Conservation (phyloP, 2,113 vertebrate species). For the Ailurus styani region DNA sequence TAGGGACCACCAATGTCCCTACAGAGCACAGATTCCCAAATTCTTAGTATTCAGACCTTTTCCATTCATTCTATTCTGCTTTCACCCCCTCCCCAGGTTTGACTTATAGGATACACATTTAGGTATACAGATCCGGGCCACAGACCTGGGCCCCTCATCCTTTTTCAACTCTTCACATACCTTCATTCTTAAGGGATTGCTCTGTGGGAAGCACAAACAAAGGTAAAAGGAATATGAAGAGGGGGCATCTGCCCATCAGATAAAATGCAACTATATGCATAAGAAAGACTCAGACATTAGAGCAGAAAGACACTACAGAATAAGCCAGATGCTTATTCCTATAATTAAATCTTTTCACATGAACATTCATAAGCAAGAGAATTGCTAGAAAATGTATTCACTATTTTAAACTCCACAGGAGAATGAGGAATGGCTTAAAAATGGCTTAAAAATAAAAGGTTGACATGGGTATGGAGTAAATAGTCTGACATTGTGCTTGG, state of each 20-base stretch:
- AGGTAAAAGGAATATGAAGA: neutral
- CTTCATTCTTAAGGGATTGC: neutral
- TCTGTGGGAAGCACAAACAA: neutral
- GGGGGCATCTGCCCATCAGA: neutral
- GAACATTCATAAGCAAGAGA: neutral
- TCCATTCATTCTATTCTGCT: neutral
- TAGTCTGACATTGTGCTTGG: neutral
- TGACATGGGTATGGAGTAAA: neutral
- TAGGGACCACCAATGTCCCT: neutral
- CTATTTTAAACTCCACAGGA: neutral
- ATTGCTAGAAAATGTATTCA: neutral
- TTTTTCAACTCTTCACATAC: neutral
- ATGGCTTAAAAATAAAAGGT: neutral
- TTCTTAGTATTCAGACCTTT: neutral
- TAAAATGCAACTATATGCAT: neutral
- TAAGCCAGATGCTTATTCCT: neutral
- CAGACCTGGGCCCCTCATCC: neutral
- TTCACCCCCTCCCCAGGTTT: neutral
- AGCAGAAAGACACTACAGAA: neutral
- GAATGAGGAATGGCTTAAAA: constrained; percentile 12
- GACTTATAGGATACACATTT: neutral
- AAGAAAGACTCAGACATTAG: neutral
- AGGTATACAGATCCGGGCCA: neutral
- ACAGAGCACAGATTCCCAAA: neutral
- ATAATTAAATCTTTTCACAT: neutral